phyloP scores from a whole-genome alignment of 2,113 vertebrate species.

The Myrmecophaga tridactyla region DNA sequence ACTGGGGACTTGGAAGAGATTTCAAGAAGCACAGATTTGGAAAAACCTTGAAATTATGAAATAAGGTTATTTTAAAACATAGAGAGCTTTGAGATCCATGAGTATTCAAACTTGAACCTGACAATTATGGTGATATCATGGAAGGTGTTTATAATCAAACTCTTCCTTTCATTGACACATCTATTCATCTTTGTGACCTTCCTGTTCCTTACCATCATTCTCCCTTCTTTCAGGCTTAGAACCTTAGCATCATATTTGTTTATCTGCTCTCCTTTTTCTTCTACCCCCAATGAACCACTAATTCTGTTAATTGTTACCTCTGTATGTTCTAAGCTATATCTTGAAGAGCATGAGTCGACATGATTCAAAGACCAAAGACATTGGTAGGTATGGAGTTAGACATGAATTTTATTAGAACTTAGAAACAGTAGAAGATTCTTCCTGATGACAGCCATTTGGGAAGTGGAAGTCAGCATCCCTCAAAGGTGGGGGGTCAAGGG shows the following conservation, averaged over 20 bases:
- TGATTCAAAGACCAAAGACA: too few relatives aligned
- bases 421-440: too few relatives aligned
- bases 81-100: slow-evolving; percentile 14
- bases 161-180: not conserved
- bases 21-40: slow-evolving; percentile 38
- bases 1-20: not conserved
- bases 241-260: not conserved
- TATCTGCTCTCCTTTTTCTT: not conserved
- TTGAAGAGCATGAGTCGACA: too few relatives aligned
- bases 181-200: not conserved
- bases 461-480: too few relatives aligned
- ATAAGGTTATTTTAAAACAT: not conserved
- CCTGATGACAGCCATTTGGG: too few relatives aligned
- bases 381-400: too few relatives aligned
- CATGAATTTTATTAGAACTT: too few relatives aligned
- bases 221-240: not conserved
- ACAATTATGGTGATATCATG: not conserved
- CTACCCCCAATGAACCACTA: not conserved
- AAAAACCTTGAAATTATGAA: slow-evolving; percentile 34
- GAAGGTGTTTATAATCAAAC: not conserved
- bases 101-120: slow-evolving; percentile 4
- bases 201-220: not conserved
- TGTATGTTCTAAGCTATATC: too few relatives aligned
- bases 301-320: not conserved
- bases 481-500: too few relatives aligned